These are phyloP conservation scores for Polyodon spathula DNA, from an alignment of 2,113 vertebrate genomes.

Conservation along the genomic window DNA sequence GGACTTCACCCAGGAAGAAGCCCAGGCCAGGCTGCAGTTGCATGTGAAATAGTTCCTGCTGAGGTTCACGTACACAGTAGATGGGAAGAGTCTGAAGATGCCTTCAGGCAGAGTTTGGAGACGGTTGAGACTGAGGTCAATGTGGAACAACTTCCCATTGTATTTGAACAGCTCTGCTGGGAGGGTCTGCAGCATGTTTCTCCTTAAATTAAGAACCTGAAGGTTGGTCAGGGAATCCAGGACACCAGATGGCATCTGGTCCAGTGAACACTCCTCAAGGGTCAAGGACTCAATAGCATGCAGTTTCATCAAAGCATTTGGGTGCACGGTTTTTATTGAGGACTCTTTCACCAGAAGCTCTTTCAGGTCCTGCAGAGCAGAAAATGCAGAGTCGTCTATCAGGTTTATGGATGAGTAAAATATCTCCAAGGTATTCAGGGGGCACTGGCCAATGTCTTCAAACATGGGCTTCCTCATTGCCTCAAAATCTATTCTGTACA, in stretches of 20 bases:
- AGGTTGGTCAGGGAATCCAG: constrained; percentile 4
- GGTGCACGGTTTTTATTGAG: not conserved
- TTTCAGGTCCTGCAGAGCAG: not conserved
- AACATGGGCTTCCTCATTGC: constrained; percentile 3
- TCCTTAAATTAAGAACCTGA: constrained; percentile 1
- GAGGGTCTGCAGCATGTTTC: constrained; percentile 9
- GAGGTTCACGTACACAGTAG: constrained; percentile 2
- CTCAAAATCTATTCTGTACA: constrained; percentile 6
- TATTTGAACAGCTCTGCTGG: constrained; percentile 9
- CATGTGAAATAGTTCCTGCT: constrained; percentile 7
- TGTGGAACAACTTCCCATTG: constrained; percentile 4
- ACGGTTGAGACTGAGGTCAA: constrained; percentile 10
- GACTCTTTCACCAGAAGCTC: not conserved
- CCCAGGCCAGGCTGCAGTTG: constrained; percentile 7
- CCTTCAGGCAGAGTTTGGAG: constrained; percentile 2
- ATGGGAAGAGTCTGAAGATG: constrained; percentile 7
- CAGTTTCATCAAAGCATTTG: constrained; percentile 6
- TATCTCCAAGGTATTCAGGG: constrained; percentile 4
- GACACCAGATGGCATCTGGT: not conserved
- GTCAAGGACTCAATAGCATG: not conserved
- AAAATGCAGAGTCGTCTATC: constrained; percentile 11
- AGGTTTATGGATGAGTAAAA: constrained; percentile 1
- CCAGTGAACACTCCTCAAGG: not conserved
- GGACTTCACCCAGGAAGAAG: not conserved
- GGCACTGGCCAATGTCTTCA: constrained; percentile 5